These are phyloP conservation scores for Nothocercus julius DNA, from an alignment of 2,113 vertebrate species.

Conservation along the genomic window DNA sequence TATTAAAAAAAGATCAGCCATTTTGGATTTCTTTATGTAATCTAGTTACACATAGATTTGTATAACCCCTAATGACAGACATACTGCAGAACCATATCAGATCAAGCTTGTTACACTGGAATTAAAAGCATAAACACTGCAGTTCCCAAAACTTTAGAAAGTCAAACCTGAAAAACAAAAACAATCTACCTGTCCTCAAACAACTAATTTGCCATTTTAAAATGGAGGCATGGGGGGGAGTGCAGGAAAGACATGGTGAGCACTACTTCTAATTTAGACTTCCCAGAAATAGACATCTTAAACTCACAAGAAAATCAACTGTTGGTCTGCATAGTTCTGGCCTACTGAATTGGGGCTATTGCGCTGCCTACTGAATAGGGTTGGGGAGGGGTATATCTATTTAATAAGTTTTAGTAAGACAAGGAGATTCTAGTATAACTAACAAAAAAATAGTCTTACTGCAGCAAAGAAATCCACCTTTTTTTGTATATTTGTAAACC, in stretches of 20 bases:
- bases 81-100: background rate
- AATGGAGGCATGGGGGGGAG: background rate
- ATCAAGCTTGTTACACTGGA: background rate
- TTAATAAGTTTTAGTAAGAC: background rate
- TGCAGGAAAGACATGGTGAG: background rate
- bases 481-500: background rate
- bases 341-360: background rate
- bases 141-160: background rate
- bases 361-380: background rate
- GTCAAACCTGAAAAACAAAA: background rate
- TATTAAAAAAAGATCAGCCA: background rate
- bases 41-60: background rate
- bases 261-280: background rate
- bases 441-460: background rate
- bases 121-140: background rate
- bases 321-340: background rate
- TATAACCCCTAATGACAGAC: background rate
- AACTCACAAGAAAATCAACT: background rate
- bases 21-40: background rate
- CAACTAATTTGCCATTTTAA: background rate
- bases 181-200: background rate
- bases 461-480: background rate
- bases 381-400: background rate
- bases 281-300: background rate
- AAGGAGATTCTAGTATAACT: background rate